Conservation (phyloP, 2,888 invertebrate genomes). For the Pelosia muscerda region DNA sequence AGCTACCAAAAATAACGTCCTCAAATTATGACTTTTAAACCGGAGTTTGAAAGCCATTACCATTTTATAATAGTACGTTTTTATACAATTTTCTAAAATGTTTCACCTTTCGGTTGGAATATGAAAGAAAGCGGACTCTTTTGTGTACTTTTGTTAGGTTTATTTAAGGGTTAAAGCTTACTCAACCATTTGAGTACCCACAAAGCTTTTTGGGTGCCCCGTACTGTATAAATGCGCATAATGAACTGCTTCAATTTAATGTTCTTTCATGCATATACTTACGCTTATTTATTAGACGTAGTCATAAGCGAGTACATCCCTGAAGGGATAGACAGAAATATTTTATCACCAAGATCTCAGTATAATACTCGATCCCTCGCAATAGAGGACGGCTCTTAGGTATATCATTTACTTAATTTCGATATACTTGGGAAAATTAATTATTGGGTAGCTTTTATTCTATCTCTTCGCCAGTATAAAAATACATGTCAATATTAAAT, state of each 20-base stretch:
- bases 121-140: slow-evolving; percentile 61
- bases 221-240: slow-evolving; percentile 28
- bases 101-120: slow-evolving; percentile 43
- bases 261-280: slow-evolving; percentile 9
- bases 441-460: background rate
- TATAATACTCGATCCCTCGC: background rate
- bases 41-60: slow-evolving; percentile 51
- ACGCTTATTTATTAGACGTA: background rate
- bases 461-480: background rate
- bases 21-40: slow-evolving; percentile 44
- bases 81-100: slow-evolving; percentile 49
- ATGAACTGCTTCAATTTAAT: slow-evolving; percentile 8
- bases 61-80: slow-evolving; percentile 49
- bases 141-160: slow-evolving; percentile 52
- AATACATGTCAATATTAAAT: background rate
- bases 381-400: background rate
- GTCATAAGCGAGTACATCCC: background rate
- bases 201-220: slow-evolving; percentile 40
- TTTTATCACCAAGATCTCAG: background rate
- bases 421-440: background rate
- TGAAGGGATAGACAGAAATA: background rate
- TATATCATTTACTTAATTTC: background rate
- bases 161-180: slow-evolving; percentile 58
- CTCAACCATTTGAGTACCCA: slow-evolving; percentile 52
- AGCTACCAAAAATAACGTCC: slow-evolving; percentile 38